phyloP scores from a whole-genome alignment of 2,888 invertebrate genomes.

The Plebejus argus region DNA sequence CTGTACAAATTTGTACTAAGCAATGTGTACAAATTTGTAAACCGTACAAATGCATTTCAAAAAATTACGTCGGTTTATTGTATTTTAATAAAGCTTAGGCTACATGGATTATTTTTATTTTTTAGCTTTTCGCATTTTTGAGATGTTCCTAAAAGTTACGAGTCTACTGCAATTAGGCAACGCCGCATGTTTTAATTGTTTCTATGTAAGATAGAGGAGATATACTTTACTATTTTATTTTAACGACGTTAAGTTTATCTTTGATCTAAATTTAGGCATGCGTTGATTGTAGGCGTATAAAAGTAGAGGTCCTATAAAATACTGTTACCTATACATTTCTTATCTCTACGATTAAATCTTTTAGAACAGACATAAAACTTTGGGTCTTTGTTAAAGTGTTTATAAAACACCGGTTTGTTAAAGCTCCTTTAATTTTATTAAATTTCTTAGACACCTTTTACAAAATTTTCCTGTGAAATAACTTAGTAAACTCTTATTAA shows the following conservation, averaged over 20 bases:
- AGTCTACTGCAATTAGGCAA: background rate
- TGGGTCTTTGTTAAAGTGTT: background rate
- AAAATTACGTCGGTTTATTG: no score
- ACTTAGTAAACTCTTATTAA: background rate
- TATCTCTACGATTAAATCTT: constrained; percentile 5
- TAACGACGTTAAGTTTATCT: background rate
- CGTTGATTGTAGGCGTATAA: constrained; percentile 8
- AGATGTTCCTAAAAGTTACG: no score
- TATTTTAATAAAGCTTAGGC: background rate
- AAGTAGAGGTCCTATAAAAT: constrained; percentile 9
- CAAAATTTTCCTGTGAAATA: no score
- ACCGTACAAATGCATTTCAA: no score
- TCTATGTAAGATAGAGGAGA: background rate
- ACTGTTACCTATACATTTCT: constrained; percentile 14
- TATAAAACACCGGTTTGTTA: background rate
- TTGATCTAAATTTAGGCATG: background rate
- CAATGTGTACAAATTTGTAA: no score
- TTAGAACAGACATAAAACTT: background rate
- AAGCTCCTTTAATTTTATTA: no score
- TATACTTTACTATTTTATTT: background rate
- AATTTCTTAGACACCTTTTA: no score
- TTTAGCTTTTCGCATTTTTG: background rate
- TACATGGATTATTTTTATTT: background rate
- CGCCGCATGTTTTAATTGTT: background rate
- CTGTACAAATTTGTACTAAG: no score